Conservation (phyloP, 2,113 vertebrate genomes). For the Accipiter cooperii region DNA sequence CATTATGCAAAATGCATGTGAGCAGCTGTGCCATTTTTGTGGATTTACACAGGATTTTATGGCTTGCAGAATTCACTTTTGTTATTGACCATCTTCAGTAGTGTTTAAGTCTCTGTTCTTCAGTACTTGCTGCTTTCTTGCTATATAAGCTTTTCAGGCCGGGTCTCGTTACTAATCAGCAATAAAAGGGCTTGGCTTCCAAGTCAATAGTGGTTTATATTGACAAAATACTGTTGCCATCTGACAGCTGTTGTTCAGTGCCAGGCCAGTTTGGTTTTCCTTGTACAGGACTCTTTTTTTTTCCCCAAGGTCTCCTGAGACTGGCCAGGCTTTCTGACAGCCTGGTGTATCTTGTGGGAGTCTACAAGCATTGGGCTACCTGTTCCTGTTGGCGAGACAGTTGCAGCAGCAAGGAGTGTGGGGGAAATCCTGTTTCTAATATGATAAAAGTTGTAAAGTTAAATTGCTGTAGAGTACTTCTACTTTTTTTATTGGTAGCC, state of each 20-base stretch:
- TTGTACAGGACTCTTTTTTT: not conserved
- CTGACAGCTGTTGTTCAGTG: not conserved
- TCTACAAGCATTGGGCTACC: not conserved
- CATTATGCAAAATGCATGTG: not conserved
- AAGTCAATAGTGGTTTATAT: not conserved
- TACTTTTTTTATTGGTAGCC: not conserved
- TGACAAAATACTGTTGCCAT: not conserved
- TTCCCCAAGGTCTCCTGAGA: not conserved
- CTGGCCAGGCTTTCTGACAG: not conserved
- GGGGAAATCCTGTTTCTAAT: not conserved
- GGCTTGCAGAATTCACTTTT: not conserved
- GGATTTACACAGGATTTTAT: not conserved
- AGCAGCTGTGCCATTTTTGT: not conserved
- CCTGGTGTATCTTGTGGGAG: fast-evolving
- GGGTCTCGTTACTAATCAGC: not conserved
- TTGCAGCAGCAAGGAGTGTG: not conserved
- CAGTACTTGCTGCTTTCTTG: not conserved
- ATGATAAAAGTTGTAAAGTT: not conserved
- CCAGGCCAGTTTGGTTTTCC: not conserved
- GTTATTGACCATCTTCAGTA: not conserved
- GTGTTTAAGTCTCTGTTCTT: not conserved
- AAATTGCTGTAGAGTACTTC: not conserved
- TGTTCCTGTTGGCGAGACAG: not conserved
- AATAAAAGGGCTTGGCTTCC: not conserved
- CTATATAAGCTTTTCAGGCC: not conserved